These are phyloP conservation scores for Nemurella pictetii DNA, from an alignment of 2,888 invertebrate genomes.

Conservation along the genomic window DNA sequence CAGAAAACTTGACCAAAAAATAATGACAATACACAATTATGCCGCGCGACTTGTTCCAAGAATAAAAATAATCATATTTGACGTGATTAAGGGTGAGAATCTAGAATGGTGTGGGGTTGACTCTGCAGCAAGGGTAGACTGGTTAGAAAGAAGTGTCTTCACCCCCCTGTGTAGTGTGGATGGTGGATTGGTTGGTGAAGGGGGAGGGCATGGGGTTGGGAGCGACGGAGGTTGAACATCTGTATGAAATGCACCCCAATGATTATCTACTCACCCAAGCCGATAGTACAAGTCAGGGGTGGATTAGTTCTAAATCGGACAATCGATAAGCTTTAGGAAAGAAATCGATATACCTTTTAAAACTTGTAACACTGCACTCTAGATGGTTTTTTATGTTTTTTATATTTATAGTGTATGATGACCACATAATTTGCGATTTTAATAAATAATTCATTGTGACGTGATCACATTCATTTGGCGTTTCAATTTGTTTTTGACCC, in stretches of 20 bases:
- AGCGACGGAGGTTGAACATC: not conserved
- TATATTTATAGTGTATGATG: not conserved
- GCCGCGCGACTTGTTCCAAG: not conserved
- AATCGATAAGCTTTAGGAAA: not conserved
- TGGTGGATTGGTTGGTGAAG: not conserved
- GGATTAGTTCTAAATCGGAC: slow-evolving; percentile 14
- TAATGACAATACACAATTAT: not conserved
- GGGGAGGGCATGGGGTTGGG: not conserved
- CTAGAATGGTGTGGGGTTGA: not conserved
- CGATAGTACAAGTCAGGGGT: not conserved
- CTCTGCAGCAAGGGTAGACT: not conserved
- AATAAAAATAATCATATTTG: slow-evolving; percentile 25
- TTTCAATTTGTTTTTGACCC: too few species aligned
- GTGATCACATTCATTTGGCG: too few species aligned
- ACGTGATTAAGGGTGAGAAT: not conserved
- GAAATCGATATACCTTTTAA: not conserved
- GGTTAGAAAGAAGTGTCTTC: not conserved
- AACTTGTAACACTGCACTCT: not conserved
- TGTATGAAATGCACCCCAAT: slow-evolving; percentile 32
- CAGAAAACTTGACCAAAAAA: not conserved
- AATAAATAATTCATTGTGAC: not conserved
- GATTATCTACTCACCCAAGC: slow-evolving; percentile 26
- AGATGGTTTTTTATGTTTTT: not conserved
- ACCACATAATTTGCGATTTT: not conserved
- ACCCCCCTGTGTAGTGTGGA: not conserved